phyloP scores from a whole-genome alignment of 1,140 invertebrate species.

The Trichonephila inaurata region DNA sequence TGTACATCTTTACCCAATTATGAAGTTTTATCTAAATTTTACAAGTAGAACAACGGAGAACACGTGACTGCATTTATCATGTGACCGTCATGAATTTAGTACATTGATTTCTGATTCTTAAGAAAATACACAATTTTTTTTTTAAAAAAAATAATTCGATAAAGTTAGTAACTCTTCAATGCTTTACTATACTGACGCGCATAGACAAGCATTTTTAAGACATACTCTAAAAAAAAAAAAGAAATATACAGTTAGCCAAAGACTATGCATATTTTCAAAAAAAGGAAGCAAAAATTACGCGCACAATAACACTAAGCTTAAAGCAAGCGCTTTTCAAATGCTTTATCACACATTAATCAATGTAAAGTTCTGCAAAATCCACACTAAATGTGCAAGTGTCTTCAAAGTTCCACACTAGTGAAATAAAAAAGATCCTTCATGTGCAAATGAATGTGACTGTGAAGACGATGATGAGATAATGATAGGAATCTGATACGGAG shows the following conservation, averaged over 20 bases:
- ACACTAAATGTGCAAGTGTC: neutral
- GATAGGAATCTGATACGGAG: constrained; percentile 60
- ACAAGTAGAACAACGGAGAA: no score
- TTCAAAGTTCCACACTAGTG: neutral
- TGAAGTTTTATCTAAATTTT: no score
- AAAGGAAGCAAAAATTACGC: neutral
- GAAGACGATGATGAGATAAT: constrained; percentile 52
- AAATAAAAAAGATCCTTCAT: constrained; percentile 8
- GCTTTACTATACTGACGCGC: neutral
- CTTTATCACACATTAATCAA: constrained; percentile 31
- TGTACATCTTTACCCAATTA: no score
- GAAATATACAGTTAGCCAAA: neutral
- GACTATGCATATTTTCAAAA: neutral
- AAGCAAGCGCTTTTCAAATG: constrained; percentile 9
- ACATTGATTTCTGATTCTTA: neutral
- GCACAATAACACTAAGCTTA: constrained; percentile 10
- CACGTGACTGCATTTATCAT: no score
- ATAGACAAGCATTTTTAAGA: neutral
- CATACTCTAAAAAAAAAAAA: neutral
- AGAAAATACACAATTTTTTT: neutral
- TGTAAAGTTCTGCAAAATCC: neutral
- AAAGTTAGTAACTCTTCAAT: neutral
- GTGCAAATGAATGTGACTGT: constrained; percentile 54
- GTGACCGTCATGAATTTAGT: neutral
- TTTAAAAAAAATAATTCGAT: neutral